These are phyloP conservation scores for Gibbula magus DNA, from an alignment of 2,888 invertebrate genomes.

Conservation along the genomic window DNA sequence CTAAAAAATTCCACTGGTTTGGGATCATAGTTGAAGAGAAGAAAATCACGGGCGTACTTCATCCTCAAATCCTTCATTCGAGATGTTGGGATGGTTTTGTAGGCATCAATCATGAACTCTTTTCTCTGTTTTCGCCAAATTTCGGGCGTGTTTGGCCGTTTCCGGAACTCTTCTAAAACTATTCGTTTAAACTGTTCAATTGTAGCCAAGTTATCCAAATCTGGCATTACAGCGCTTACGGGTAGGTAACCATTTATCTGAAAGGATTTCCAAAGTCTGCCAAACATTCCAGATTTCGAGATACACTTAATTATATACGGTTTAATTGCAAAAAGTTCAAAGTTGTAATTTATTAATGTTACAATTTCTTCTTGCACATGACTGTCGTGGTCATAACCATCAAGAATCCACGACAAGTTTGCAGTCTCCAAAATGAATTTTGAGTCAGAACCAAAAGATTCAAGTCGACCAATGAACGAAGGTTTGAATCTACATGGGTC, in stretches of 20 bases:
- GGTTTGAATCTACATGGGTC: not conserved
- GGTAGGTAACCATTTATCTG: slow-evolving; percentile 31
- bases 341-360: not conserved
- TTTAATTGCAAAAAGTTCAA: not conserved
- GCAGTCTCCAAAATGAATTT: not conserved
- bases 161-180: not conserved
- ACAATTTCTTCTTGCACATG: slow-evolving; percentile 6
- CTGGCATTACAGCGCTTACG: not conserved
- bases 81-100: not conserved
- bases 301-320: not conserved
- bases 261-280: slow-evolving; percentile 25
- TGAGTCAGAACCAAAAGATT: not conserved
- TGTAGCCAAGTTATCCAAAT: not conserved
- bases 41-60: slow-evolving; percentile 24
- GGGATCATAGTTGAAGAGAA: slow-evolving; percentile 29
- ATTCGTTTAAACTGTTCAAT: not conserved
- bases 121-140: slow-evolving; percentile 14
- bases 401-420: not conserved
- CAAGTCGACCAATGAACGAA: not conserved
- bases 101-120: slow-evolving; percentile 24
- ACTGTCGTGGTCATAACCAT: not conserved
- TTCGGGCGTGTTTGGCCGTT: not conserved
- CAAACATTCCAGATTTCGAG: not conserved
- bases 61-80: not conserved
- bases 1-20: slow-evolving; percentile 5